These are phyloP conservation scores for Cecidostiba fungosa DNA, from an alignment of 2,888 invertebrate genomes.

Conservation along the genomic window DNA sequence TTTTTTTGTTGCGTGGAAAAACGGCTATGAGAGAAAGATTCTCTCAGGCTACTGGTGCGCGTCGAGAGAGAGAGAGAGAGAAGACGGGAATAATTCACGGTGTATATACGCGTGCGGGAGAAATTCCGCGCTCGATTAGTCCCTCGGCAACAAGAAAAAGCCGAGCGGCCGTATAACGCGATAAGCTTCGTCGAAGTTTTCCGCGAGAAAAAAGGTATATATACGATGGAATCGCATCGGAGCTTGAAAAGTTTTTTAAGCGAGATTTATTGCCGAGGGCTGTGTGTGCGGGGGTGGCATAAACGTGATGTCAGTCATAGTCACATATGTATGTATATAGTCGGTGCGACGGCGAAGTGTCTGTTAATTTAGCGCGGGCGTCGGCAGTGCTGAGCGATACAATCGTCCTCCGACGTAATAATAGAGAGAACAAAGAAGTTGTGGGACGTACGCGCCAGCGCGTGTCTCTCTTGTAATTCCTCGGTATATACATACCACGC, in stretches of 20 bases:
- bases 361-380: conserved; percentile 4
- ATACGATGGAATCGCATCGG: not conserved
- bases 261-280: conserved; percentile 1
- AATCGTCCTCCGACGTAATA: not conserved
- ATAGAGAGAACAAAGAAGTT: conserved; percentile 22
- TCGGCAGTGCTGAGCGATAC: not conserved
- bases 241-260: not conserved
- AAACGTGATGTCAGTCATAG: not conserved
- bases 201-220: not conserved
- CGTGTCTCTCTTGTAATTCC: not conserved
- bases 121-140: conserved; percentile 51
- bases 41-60: not conserved
- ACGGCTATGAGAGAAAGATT: not conserved
- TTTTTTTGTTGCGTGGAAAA: not conserved
- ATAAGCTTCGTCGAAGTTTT: conserved; percentile 27
- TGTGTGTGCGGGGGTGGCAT: not conserved
- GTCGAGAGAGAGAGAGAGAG: not conserved
- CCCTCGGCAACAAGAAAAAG: conserved; percentile 34
- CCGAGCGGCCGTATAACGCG: conserved; percentile 12
- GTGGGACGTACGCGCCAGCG: not conserved
- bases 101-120: not conserved
- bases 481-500: not conserved
- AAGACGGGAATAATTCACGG: conserved; percentile 18
- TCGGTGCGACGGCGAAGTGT: not conserved
- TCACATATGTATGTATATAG: not conserved